Evolutionary conservation across 2,797 vertebrate genomes (phyloP).

Genomic region (Anabacerthia variegaticeps): DNA sequence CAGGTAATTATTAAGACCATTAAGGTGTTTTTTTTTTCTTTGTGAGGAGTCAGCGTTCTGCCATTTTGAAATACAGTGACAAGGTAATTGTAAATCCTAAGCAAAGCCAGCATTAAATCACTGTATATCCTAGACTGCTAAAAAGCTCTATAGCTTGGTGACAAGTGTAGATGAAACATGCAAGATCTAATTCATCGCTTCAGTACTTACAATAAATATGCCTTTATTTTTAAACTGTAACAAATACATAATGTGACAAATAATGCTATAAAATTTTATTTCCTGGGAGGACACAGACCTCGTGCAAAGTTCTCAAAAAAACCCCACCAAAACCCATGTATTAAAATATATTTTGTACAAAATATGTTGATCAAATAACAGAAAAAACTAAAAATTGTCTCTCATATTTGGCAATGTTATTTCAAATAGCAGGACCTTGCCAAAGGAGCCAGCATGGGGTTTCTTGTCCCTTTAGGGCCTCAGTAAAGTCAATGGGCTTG

Average conservation of each 20-base stretch:
- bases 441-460: not conserved
- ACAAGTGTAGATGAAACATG: conserved; percentile 49
- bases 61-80: not conserved
- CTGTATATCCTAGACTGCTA: not conserved
- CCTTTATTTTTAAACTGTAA: conserved; percentile 38
- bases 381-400: not conserved
- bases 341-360: not conserved
- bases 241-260: conserved; percentile 25
- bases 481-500: not conserved
- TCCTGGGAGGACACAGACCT: not conserved
- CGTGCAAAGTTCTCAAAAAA: not conserved
- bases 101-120: conserved; percentile 28
- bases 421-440: not conserved
- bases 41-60: not conserved
- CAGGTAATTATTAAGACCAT: not conserved
- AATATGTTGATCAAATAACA: not conserved
- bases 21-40: not conserved
- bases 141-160: conserved; percentile 27
- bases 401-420: not conserved
- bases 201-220: conserved; percentile 51
- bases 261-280: not conserved
- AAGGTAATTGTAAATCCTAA: conserved; percentile 34
- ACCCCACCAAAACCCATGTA: not conserved
- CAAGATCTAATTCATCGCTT: conserved; percentile 15
- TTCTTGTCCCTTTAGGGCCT: not conserved